Conservation (phyloP, 1,140 invertebrate genomes). For the Dreissena polymorpha region DNA sequence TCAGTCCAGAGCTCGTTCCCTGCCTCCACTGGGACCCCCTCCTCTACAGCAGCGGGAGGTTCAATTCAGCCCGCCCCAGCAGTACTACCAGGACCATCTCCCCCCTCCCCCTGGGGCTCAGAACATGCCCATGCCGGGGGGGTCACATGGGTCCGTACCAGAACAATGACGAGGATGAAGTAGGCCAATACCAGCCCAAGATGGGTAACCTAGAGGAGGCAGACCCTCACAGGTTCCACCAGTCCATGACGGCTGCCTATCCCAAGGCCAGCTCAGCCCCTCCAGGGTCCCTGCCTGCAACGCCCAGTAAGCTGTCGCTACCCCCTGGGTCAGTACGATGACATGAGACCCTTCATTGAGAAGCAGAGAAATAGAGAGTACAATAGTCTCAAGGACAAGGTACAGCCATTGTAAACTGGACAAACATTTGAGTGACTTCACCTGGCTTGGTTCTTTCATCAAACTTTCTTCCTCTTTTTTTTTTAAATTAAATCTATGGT, state of each 20-base stretch:
- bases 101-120: too few species aligned
- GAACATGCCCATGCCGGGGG: too few species aligned
- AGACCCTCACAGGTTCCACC: constrained; percentile 11
- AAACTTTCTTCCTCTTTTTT: neutral
- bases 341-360: constrained; percentile 35
- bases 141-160: too few species aligned
- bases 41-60: too few species aligned
- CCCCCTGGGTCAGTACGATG: constrained; percentile 51
- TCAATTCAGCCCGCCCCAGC: too few species aligned
- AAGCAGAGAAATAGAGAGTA: constrained; percentile 52
- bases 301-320: constrained; percentile 46
- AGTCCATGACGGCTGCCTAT: constrained; percentile 15
- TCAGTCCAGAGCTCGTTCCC: too few species aligned
- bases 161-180: neutral
- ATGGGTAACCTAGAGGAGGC: neutral
- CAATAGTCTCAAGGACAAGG: constrained; percentile 39
- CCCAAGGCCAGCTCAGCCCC: constrained; percentile 15
- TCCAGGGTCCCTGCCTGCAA: constrained; percentile 19
- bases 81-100: too few species aligned
- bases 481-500: too few species aligned
- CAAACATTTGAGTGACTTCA: too few species aligned
- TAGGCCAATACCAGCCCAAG: constrained; percentile 1
- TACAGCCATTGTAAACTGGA: neutral
- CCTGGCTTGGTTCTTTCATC: neutral
- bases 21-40: too few species aligned